Conservation (phyloP, 2,113 vertebrate species). For the Rhinoderma darwinii region DNA sequence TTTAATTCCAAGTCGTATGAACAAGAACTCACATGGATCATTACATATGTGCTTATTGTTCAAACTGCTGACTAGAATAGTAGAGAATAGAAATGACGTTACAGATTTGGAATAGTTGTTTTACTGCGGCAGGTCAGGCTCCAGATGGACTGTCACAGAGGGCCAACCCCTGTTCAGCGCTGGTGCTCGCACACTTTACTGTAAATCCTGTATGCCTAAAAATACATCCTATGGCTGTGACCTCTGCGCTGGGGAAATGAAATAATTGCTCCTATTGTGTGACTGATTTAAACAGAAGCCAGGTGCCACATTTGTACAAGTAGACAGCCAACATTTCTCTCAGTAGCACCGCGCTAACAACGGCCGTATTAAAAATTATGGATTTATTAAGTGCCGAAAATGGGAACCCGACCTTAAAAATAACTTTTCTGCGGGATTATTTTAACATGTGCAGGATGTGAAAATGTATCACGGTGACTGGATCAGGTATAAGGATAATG, state of each 20-base stretch:
- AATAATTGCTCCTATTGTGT: slow-evolving; percentile 50
- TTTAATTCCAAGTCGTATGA: not conserved
- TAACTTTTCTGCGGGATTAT: slow-evolving; percentile 32
- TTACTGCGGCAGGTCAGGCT: slow-evolving; percentile 5
- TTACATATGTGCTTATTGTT: not conserved
- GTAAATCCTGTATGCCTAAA: slow-evolving; percentile 47
- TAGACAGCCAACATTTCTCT: slow-evolving; percentile 21
- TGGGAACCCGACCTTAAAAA: slow-evolving; percentile 27
- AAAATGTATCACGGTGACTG: slow-evolving; percentile 14
- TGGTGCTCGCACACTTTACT: slow-evolving; percentile 29
- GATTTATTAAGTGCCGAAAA: slow-evolving; percentile 42
- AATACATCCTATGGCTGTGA: slow-evolving; percentile 43
- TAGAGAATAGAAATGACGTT: not conserved
- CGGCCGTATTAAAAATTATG: slow-evolving; percentile 28
- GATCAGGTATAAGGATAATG: not conserved
- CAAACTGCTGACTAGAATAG: not conserved
- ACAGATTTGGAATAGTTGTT: not conserved
- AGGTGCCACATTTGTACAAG: slow-evolving; percentile 37
- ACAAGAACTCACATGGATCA: not conserved
- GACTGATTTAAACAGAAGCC: slow-evolving; percentile 47
- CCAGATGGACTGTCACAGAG: slow-evolving; percentile 32
- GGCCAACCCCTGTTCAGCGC: not conserved
- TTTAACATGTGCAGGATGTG: slow-evolving; percentile 26
- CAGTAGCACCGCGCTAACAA: slow-evolving; percentile 7
- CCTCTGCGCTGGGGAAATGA: slow-evolving; percentile 39